Base-by-base conservation (phyloP, 2,888 invertebrate genomes). In the Cerastis rubricosa region DNA sequence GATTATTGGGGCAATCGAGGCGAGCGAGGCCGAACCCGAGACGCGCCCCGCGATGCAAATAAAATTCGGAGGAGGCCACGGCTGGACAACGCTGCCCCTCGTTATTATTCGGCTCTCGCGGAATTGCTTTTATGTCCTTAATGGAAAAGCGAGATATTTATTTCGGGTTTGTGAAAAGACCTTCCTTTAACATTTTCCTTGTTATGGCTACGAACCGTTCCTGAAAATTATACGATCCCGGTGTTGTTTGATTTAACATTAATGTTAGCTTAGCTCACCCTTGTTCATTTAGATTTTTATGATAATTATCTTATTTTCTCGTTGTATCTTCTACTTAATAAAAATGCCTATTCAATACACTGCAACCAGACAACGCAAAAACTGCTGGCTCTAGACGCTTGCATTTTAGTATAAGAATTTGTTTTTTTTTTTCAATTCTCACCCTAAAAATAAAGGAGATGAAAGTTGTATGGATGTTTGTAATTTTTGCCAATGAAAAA, bases 71-170 rank as follows among this genome's bases (percentile, higher is more conserved):
- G 92, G 91, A 94, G 93, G 92, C 94, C 93, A 91, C 92, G 92
- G 92, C 94, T 94, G 96, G 95, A 95, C 96, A 95, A 91, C 93
- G 93, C 94, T 95, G 94, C 92, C 95, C 96, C 95, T 96, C 95
- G 94, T 96, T 96, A 95, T 96, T 96, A 96, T 96, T 96, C 96
- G 94, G 92, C 94, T 94, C 96, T 95, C 95, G 96, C 94, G 93
- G 93, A 95, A 96, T 96, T 94, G 95, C 95, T 96, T 96, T 96
- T 95, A 96, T 96, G 93, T 93, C 94, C 94, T 94, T 96, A 96
- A 96, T 96, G 96, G 96, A 95, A 95, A 95, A 95, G 94, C 94
- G 94, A 94, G 94, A 94, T 95, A 95, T 96, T 95, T 95, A 95
- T 96, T 95, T 94, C 94, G 93, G 92, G 92, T 93, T 94, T 94